Conservation (phyloP, 2,888 invertebrate species). For the Sipha maydis region DNA sequence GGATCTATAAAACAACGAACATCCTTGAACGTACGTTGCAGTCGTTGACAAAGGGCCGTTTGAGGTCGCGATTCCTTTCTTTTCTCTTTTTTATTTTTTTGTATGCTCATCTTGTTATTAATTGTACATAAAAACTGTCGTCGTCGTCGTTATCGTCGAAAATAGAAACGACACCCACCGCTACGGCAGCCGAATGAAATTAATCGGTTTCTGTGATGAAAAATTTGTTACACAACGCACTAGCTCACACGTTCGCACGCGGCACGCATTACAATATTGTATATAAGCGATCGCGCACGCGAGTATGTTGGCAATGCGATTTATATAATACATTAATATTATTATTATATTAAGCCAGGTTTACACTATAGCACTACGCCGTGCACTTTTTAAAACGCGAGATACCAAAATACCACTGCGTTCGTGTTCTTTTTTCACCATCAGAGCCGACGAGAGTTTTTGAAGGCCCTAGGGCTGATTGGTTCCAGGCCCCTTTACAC, state of each 20-base stretch:
- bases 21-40: constrained; percentile 45
- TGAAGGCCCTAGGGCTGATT: no score
- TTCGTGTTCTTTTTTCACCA: no score
- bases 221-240: not conserved
- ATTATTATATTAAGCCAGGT: no score
- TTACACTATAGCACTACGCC: no score
- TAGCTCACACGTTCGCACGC: not conserved
- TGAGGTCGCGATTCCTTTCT: constrained; percentile 38
- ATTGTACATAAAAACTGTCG: not conserved
- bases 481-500: no score
- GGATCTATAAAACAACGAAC: constrained; percentile 19
- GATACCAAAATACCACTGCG: no score
- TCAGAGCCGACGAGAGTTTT: no score
- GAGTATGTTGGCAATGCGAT: not conserved
- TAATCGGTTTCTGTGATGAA: constrained; percentile 27
- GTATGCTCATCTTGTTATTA: not conserved
- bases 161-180: constrained; percentile 35
- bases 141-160: not conserved
- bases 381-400: no score
- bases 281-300: no score
- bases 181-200: not conserved
- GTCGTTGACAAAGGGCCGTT: constrained; percentile 42
- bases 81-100: constrained; percentile 15
- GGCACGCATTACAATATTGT: no score
- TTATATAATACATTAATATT: not conserved